Evolutionary conservation across 1,140 invertebrate genomes (phyloP).

Genomic region (Phocides pigmalion): DNA sequence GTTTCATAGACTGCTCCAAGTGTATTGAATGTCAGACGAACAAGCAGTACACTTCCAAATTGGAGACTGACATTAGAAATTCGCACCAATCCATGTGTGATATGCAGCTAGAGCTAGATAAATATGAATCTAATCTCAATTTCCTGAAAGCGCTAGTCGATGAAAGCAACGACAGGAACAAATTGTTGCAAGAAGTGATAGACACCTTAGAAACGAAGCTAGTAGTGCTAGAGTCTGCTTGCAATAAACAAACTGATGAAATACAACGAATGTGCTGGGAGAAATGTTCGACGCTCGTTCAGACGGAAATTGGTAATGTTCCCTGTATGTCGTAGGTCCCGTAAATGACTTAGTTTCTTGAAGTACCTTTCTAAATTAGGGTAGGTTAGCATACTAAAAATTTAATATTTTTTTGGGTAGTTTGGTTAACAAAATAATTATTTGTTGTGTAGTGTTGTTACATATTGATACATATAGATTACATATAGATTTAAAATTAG

Average conservation of each 20-base stretch:
- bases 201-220: conserved; percentile 53
- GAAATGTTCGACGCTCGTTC: conserved; percentile 38
- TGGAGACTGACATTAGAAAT: conserved; percentile 54
- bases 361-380: too few species aligned
- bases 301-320: conserved; percentile 64
- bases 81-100: conserved; percentile 35
- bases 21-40: conserved; percentile 57
- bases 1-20: conserved; percentile 45
- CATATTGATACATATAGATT: too few species aligned
- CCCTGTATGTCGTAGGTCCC: conserved; percentile 10
- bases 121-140: conserved; percentile 61
- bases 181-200: conserved; percentile 46
- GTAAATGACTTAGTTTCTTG: too few species aligned
- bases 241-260: conserved; percentile 44
- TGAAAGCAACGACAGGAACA: conserved; percentile 54
- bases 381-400: too few species aligned
- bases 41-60: conserved; percentile 46
- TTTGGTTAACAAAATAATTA: too few species aligned
- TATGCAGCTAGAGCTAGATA: conserved; percentile 48
- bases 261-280: conserved; percentile 42
- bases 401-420: too few species aligned
- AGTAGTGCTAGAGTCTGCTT: conserved; percentile 46
- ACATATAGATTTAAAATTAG: too few species aligned
- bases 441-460: too few species aligned
- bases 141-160: conserved; percentile 49